These are phyloP conservation scores for Sanderia malayensis DNA, from an alignment of 30 jellyfish, hydroid and myxozoan species.

Conservation along the genomic window DNA sequence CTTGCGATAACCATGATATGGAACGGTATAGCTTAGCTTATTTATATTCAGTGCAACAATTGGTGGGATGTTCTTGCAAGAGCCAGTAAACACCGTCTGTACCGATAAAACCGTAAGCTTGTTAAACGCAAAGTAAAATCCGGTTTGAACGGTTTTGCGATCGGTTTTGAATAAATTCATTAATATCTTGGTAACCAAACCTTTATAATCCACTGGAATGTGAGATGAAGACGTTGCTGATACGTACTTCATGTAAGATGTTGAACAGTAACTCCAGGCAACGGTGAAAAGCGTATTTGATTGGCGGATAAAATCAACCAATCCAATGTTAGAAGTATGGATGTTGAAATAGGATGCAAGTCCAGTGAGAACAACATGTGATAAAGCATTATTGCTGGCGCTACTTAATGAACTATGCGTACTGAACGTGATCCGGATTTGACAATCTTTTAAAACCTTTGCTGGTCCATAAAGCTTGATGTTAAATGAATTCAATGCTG, in stretches of 20 bases:
- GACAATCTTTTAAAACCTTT: constrained; percentile 61
- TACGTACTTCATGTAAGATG: not conserved
- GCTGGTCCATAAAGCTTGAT: constrained; percentile 55
- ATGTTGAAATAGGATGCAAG: constrained; percentile 45
- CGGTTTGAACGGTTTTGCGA: constrained; percentile 58
- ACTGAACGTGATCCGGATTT: constrained; percentile 30
- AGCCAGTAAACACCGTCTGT: constrained; percentile 61
- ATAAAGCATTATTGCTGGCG: constrained; percentile 25
- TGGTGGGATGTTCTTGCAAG: constrained; percentile 79
- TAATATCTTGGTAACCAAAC: constrained; percentile 40
- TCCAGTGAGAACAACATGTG: constrained; percentile 10
- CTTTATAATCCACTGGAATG: constrained; percentile 40
- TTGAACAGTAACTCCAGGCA: constrained; percentile 78
- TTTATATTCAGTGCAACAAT: constrained; percentile 21
- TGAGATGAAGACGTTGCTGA: not conserved
- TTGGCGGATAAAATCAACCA: constrained; percentile 57
- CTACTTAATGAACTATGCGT: constrained; percentile 16
- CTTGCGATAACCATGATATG: constrained; percentile 55
- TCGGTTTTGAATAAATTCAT: constrained; percentile 50
- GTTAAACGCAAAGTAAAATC: constrained; percentile 63
- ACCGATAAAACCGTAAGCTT: constrained; percentile 57
- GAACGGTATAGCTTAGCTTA: constrained; percentile 21
- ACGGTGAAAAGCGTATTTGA: constrained; percentile 34
- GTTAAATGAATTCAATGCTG: constrained; percentile 63
- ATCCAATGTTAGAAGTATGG: constrained; percentile 46